Evolutionary conservation across 2,888 invertebrate species (phyloP).

Genomic region (Protodeltote pygarga): DNA sequence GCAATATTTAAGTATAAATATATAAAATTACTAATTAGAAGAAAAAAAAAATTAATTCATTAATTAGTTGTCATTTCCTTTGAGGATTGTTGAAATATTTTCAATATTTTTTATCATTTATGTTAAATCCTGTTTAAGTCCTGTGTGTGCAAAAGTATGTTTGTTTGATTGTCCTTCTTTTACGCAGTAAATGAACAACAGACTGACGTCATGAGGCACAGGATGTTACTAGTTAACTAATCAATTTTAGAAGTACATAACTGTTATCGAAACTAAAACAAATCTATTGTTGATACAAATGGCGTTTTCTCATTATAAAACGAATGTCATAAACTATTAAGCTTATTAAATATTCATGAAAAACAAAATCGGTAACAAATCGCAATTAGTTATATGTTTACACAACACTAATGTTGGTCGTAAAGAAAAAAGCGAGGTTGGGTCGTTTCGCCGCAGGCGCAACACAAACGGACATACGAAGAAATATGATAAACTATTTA

Average conservation of each 20-base stretch:
- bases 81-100: too few relatives aligned
- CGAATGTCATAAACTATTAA: conserved; percentile 47
- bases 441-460: conserved; percentile 59
- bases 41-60: too few relatives aligned
- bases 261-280: conserved; percentile 6
- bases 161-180: too few relatives aligned
- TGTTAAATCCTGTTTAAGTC: too few relatives aligned
- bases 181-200: too few relatives aligned
- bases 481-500: conserved; percentile 62
- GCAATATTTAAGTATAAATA: too few relatives aligned
- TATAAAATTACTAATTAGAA: too few relatives aligned
- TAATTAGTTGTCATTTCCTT: too few relatives aligned
- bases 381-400: conserved; percentile 71
- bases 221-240: too few relatives aligned
- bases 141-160: too few relatives aligned
- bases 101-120: too few relatives aligned
- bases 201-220: too few relatives aligned
- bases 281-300: conserved; percentile 31
- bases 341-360: conserved; percentile 63
- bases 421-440: conserved; percentile 54
- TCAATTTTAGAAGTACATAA: not conserved
- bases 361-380: conserved; percentile 70
- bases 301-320: conserved; percentile 44
- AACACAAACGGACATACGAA: conserved; percentile 59
- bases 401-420: conserved; percentile 63